Evolutionary conservation across 2,113 vertebrate species (phyloP).

Genomic region (Mirounga angustirostris): DNA sequence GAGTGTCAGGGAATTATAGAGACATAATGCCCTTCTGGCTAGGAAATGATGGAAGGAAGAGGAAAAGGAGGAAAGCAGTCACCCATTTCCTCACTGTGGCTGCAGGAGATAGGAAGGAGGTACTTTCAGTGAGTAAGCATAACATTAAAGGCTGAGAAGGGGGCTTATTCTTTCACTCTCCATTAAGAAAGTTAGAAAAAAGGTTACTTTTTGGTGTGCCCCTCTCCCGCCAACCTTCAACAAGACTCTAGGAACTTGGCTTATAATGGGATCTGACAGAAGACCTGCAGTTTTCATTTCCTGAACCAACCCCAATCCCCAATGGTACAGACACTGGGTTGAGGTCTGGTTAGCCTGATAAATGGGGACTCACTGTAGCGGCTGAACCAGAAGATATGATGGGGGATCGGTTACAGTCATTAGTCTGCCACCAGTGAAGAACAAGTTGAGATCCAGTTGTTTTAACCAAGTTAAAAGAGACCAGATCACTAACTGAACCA

Average conservation of each 20-base stretch:
- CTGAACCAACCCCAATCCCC: background rate
- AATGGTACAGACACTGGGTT: background rate
- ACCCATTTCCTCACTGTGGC: background rate
- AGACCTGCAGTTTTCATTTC: background rate
- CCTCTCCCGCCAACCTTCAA: constrained; percentile 4
- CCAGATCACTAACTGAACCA: background rate
- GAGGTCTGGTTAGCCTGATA: background rate
- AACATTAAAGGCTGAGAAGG: background rate
- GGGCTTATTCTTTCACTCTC: background rate
- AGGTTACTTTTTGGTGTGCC: background rate
- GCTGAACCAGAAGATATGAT: background rate
- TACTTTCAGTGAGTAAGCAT: background rate
- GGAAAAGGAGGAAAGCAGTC: background rate
- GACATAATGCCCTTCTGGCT: background rate
- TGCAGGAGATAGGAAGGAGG: background rate
- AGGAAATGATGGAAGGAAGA: background rate
- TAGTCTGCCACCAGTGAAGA: background rate
- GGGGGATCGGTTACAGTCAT: background rate
- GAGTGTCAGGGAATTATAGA: background rate
- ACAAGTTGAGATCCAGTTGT: background rate
- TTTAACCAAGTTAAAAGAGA: background rate
- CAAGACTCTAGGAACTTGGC: constrained; percentile 3
- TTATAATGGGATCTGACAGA: background rate
- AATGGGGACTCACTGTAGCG: background rate
- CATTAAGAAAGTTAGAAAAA: background rate